Conservation (phyloP, 2,113 vertebrate genomes). For the Scytalopus superciliaris region DNA sequence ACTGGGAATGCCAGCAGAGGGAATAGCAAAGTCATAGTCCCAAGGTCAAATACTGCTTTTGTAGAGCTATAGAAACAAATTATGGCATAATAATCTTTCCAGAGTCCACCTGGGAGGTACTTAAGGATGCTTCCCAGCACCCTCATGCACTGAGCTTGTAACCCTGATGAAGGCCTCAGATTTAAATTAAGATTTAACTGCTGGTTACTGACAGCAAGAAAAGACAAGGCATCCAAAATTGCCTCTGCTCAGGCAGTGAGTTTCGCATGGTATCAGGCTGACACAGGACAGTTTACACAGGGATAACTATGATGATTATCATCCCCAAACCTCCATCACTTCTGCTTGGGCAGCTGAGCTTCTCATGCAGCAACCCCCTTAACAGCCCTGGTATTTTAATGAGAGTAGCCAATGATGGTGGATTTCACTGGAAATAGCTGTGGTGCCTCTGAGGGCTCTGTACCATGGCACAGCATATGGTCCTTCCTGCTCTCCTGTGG, state of each 20-base stretch:
- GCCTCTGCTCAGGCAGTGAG: not conserved
- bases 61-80: not conserved
- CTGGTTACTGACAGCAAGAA: not conserved
- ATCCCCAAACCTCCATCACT: not conserved
- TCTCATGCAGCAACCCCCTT: not conserved
- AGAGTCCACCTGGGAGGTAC: not conserved
- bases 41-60: not conserved
- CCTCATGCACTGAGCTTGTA: not conserved
- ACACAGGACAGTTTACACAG: not conserved
- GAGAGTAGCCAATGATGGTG: not conserved
- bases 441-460: not conserved
- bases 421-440: not conserved
- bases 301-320: not conserved
- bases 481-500: rapidly evolving
- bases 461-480: not conserved
- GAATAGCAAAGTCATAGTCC: not conserved
- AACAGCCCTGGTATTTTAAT: not conserved
- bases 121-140: not conserved
- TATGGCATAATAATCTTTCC: not conserved
- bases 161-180: not conserved
- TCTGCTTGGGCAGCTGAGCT: not conserved
- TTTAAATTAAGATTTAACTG: not conserved
- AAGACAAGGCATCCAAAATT: not conserved
- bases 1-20: not conserved
- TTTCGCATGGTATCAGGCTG: not conserved